Base-by-base conservation (phyloP, 2,797 vertebrate species). In the Hemibagrus guttatus region DNA sequence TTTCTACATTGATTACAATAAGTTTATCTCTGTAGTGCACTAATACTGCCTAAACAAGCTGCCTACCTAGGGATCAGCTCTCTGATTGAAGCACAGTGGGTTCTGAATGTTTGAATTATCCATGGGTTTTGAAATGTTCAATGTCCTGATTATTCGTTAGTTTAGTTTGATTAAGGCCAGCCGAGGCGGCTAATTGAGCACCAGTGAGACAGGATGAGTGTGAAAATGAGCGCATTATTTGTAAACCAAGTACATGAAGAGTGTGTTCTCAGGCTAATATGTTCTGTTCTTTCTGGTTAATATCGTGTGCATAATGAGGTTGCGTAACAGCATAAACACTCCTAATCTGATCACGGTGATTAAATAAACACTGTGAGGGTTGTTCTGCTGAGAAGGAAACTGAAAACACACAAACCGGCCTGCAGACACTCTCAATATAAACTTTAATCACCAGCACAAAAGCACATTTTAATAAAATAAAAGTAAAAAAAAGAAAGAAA, bases 401-500 rank as follows among this genome's bases (percentile, higher is more conserved):
- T 9, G 46, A 28, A 26, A 39, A 52, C 42, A 54, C 46, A 49
- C 46, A 49, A 49, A 5, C 5, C 9, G 66, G 26, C 4, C 39
- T n/a, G 35, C 14, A 63, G 58, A 46, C 79, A 28, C 59, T 49
- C n/a, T 14, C 31, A 9, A 14, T 58, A 39, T 23, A 12, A 49
- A 21, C 84, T 68, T 17, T 56, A 56, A 80, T 58, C 52, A 58
- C 3, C 35, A 58, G 26, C 69, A 16, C 61, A 23, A 56, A 87
- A 71, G 69, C 68, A 79, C 26, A 75, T 90, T 86, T 56, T 81
- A 58, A 86, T 86, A 82, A 56, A 31, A 6, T 42, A 80, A 84
- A 81, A 52, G 23, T 13, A 4, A 59, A 19, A 28, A 26, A 14
- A 6, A 35, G 81, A 49, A 49, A 49, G 9, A 39, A 39, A 39